A percentile compares a stretch with the other conserved stretches of the same genome.
These are phyloP conservation scores for Drosophila subsilvestris DNA, from an alignment of 2,888 invertebrate genomes.

Conservation along the genomic window DNA sequence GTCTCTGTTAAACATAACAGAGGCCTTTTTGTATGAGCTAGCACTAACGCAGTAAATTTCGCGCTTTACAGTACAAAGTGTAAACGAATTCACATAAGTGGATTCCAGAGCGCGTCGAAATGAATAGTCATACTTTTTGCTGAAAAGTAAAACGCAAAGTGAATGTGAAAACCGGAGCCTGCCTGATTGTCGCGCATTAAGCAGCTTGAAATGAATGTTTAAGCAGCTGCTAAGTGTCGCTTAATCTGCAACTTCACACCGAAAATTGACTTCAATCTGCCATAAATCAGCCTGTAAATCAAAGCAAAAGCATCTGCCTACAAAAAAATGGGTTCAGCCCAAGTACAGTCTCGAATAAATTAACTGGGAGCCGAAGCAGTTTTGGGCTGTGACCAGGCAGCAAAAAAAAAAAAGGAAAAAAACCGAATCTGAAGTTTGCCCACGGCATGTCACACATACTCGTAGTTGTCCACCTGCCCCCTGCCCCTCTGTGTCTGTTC, in stretches of 20 bases:
- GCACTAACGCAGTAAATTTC: too few relatives aligned
- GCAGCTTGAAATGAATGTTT: too few relatives aligned
- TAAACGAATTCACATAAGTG: too few relatives aligned
- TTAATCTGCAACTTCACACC: background rate
- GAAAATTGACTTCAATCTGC: background rate
- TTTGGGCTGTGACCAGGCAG: background rate
- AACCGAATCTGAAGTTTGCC: constrained; percentile 21
- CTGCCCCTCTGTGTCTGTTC: background rate
- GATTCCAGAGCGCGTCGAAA: too few relatives aligned
- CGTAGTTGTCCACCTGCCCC: background rate
- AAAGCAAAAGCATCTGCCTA: background rate
- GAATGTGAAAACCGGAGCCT: too few relatives aligned
- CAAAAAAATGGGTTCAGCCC: background rate
- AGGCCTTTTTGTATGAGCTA: too few relatives aligned
- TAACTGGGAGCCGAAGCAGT: constrained; percentile 3
- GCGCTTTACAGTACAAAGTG: too few relatives aligned
- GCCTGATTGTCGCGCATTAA: too few relatives aligned
- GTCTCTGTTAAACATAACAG: too few relatives aligned
- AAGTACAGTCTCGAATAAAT: constrained; percentile 30
- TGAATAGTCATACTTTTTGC: too few relatives aligned
- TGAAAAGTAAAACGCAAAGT: too few relatives aligned
- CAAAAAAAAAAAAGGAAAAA: background rate
- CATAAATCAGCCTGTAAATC: background rate
- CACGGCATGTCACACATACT: background rate
- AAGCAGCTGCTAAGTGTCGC: too few relatives aligned